Base-by-base conservation (phyloP, 1,140 invertebrate species). In the Drosophila kohkoa region DNA sequence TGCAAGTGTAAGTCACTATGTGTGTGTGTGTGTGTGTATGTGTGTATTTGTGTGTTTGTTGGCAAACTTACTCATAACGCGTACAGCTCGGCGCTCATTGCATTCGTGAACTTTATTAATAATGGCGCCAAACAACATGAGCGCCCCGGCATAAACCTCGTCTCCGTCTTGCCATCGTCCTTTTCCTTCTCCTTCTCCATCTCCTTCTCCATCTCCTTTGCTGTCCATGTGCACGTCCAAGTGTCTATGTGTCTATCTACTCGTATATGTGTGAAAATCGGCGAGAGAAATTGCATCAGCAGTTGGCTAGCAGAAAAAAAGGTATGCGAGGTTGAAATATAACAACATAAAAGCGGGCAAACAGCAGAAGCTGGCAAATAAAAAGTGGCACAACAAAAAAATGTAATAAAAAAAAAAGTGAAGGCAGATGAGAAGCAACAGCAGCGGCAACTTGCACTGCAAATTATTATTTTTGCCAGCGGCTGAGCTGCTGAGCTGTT, bases 91-190 rank as follows among this genome's bases (percentile, higher is more conserved):
- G 83, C 79, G 80, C 87, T 90, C 88, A 90, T 90, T 90, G 87
- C 87, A 90, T 90, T 90, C 88, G 87, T 81, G 87, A 90, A 90
- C 87, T 90, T 90, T 90, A 90, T 90, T 90, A 90, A 90, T 90
- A 90, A 90, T 88, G 87, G 88, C 87, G 87, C 87, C 80, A 87
- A 88, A 89, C 85, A 89, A 88, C 85, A 89, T 79, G 81, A 88
- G 75, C 69, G 5, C 2, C 63, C 43, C 8, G 35, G 35, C 35
- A 38, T 38, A 38, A 38, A 38, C 55, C 45, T 57, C 66, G 58
- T 51, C 48, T 49, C 65, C 13, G 30, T 13, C 51, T 54, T 48
- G 4, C 28, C 46, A n/a, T 7, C 30, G 3, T 16, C 46, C 52
- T 25, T 38, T 10, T 38, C 35, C 35, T 38, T 16, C 62, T 32